These are phyloP conservation scores for Daphoenositta chrysoptera DNA, from an alignment of 2,113 vertebrate species.

Conservation along the genomic window DNA sequence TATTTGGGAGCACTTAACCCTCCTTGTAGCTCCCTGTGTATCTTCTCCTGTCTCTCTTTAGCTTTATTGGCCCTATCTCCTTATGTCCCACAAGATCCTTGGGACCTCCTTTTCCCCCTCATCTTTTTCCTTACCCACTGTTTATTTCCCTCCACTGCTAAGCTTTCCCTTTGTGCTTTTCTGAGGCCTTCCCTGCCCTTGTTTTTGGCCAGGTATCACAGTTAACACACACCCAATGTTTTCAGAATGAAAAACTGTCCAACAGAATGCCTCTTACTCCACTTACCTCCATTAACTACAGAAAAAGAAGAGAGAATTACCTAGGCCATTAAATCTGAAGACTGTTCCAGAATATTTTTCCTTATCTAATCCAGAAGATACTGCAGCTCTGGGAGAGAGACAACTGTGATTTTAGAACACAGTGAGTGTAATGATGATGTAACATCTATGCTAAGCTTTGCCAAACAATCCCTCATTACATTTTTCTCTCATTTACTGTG, in stretches of 20 bases:
- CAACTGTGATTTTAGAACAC: background rate
- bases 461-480: slow-evolving; percentile 3
- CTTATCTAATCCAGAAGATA: background rate
- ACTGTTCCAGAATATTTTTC: background rate
- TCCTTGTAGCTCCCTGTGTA: fast-evolving
- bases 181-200: background rate
- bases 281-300: background rate
- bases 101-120: background rate
- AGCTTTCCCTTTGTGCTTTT: background rate
- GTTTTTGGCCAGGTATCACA: background rate
- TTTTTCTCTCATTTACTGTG: slow-evolving; percentile 6
- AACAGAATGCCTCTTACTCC: background rate
- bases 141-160: background rate
- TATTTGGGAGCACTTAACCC: background rate
- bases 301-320: background rate
- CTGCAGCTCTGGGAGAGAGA: background rate
- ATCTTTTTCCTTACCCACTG: background rate
- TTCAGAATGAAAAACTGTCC: background rate
- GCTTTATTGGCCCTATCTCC: background rate
- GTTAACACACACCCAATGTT: background rate
- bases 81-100: background rate
- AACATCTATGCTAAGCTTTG: background rate
- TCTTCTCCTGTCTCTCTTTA: background rate
- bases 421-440: background rate
- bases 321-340: background rate